Conservation (phyloP, 2,888 invertebrate species). For the Drosophila engyochracea region DNA sequence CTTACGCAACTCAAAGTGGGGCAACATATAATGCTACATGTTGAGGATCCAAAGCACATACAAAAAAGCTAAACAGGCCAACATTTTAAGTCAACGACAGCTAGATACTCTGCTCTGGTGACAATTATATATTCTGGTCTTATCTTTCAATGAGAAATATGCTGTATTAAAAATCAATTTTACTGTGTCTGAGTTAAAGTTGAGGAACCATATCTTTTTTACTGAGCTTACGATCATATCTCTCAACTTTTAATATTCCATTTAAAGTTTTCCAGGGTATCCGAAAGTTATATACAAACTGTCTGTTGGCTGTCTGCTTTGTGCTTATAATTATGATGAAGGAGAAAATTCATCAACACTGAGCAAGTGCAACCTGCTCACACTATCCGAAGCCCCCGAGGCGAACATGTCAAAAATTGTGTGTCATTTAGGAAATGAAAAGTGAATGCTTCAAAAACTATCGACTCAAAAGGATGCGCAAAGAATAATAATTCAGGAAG, state of each 20-base stretch:
- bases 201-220: fast-evolving
- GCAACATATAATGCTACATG: constrained; percentile 62
- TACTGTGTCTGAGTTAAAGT: neutral
- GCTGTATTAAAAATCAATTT: neutral
- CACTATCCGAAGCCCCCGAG: constrained; percentile 28
- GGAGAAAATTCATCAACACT: constrained; percentile 41
- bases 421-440: constrained; percentile 66
- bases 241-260: neutral
- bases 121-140: too few species aligned
- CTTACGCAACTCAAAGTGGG: constrained; percentile 57
- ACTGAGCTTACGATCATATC: neutral
- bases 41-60: constrained; percentile 16
- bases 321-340: constrained; percentile 72
- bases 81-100: neutral
- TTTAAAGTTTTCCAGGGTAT: neutral
- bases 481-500: constrained; percentile 47
- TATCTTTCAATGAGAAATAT: neutral
- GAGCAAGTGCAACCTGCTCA: constrained; percentile 4
- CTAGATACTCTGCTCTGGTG: neutral
- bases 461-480: constrained; percentile 39
- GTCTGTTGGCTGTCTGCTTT: constrained; percentile 8
- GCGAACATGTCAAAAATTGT: constrained; percentile 50
- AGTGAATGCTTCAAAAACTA: constrained; percentile 40
- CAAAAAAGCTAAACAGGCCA: constrained; percentile 22
- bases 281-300: constrained; percentile 5